Evolutionary conservation across 2,113 vertebrate species (phyloP), one percentile per base, ranked within the genome.

Genomic region (Tinamus guttatus): DNA sequence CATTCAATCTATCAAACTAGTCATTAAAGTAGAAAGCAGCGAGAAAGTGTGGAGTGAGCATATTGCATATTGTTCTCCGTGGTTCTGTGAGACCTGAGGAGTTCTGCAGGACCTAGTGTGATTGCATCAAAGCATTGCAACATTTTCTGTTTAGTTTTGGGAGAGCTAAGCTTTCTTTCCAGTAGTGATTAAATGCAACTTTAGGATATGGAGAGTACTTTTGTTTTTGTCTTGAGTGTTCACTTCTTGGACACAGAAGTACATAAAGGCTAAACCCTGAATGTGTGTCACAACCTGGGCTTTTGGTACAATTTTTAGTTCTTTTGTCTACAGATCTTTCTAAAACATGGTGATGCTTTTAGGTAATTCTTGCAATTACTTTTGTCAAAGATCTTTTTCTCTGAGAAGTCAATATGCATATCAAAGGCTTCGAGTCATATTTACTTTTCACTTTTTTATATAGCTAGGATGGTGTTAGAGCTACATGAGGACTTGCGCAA

Each of bases 241-340:
- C 18, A 15, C 2, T 3, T 43, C 17, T 54, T 41, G 32, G 3
- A 22, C 56, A 22, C 32, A 9, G 27, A 17, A 28, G 7, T 30
- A 13, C 36, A 40, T 21, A 71, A 77, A 77, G 14, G 15, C 32
- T 82, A 19, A 65, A 36, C 12, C 32, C 41, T 64, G 41, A 60
- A n/a, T 59, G 45, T 3, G 1, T 40, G 36, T 45, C 22, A 45
- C 12, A 38, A 24, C 24, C 15, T 2, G 3, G 41, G 13, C 41
- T 62, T 69, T 2, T 76, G 56, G 2, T 24, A 4, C 0, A 1
- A 1, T 12, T 13, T 36, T 85, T 5, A 11, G 9, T 2, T 0
- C 1, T 10, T 64, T 54, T 62, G 13, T 5, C 6, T 6, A 7
- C 34, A 40, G 4, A 10, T 43, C 30, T 62, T 52, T 56, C 10